Evolutionary conservation across 2,888 invertebrate genomes (phyloP).

Genomic region (Eueremaeus valkanovi): DNA sequence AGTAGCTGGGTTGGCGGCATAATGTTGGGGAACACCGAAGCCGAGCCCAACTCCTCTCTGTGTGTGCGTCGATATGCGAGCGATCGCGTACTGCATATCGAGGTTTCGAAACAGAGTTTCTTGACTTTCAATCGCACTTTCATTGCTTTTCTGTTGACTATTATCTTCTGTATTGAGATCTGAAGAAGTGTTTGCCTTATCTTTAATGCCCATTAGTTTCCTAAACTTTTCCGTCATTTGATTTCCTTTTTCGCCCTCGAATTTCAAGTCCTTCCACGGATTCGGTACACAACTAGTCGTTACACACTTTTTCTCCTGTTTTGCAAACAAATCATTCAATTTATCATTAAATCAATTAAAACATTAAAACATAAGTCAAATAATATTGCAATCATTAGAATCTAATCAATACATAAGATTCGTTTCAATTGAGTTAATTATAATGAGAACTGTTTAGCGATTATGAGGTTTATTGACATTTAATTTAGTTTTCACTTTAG

Average conservation of each 20-base stretch:
- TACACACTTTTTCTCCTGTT: not conserved
- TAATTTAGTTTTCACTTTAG: no score
- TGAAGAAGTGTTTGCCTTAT: conserved; percentile 10
- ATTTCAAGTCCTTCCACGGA: conserved; percentile 74
- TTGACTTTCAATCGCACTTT: conserved; percentile 52
- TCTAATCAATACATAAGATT: no score
- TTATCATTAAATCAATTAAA: not conserved
- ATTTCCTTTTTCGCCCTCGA: conserved; percentile 85
- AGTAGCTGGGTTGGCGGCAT: no score
- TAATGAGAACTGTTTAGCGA: no score
- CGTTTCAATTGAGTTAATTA: no score
- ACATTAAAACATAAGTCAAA: not conserved
- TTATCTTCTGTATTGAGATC: conserved; percentile 36
- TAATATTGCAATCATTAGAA: no score
- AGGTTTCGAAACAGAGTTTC: conserved; percentile 81
- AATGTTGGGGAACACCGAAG: conserved; percentile 47
- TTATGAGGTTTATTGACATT: no score
- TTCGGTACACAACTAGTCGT: not conserved
- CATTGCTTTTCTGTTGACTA: conserved; percentile 24
- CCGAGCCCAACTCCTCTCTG: conserved; percentile 66
- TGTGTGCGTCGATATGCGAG: conserved; percentile 90
- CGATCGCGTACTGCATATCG: conserved; percentile 95
- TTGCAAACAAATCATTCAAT: not conserved
- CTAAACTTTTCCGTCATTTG: conserved; percentile 91
- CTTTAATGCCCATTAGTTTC: conserved; percentile 89